Base-by-base conservation (phyloP, 2,888 invertebrate genomes). In the Oscheius sp. region DNA sequence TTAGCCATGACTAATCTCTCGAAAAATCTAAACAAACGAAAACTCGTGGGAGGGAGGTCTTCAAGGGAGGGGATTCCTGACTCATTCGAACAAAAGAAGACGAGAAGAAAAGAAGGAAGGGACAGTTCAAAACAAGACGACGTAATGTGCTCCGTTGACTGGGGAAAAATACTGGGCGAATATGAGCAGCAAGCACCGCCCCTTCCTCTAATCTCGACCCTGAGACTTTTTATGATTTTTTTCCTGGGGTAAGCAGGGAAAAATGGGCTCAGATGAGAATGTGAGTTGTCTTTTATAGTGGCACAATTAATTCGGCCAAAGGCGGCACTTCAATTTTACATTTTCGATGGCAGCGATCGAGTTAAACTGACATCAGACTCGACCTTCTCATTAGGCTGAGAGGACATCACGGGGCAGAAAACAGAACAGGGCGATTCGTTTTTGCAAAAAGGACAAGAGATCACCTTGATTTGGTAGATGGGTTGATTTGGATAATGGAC, bases 361-460 rank as follows among this genome's bases (percentile, higher is more conserved):
- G 66, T 66, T 66, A 63, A n/a, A 43, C 66, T 66, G 66, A 66
- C 52, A 52, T 66, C 66, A 66, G 66, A 23, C 35, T n/a, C 29
- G 35, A 23, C 66, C n/a, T 13, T 66, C 49, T 66, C 66, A 66
- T 66, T 66, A 49, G 52, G 13, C 25, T 13, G 52, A 66, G 35
- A 66, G 61, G 55, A 55, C 55, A 49, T 49, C 21, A 49, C 49
- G 49, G 49, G 49, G 13, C 16, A 16, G 16, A 45, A 45, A 12
- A 13, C 2, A 49, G n/a, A 18, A 13, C 49, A 49, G 21, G 13
- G 21, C 16, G 49, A 21, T 18, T 16, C 16, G 3, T 18, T 49
- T 49, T 21, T 49, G 49, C 49, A 49, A 13, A 49, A 9, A 35
- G 9, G 9, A 35, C 35, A 9, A 35, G 35, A 35, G 35, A 35